Evolutionary conservation across 2,797 vertebrate species (phyloP), one percentile per base, ranked within the genome.

Genomic region (Lagocephalus sceleratus): DNA sequence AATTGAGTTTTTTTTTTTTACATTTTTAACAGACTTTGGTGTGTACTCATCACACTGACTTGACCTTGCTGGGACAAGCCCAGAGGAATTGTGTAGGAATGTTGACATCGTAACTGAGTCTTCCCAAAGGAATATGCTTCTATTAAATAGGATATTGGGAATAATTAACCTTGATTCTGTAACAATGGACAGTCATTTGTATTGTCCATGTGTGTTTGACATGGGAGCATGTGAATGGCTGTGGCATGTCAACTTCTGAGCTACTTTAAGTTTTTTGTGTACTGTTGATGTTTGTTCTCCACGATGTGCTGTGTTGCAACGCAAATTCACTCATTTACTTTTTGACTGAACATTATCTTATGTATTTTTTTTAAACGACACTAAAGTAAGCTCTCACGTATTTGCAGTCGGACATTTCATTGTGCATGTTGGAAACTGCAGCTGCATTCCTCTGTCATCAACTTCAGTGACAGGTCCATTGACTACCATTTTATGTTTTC

Each of bases 351-450:
- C 32, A 35, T 35, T 35, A 35, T 12, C 32, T 35, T 14, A 35
- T 12, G 32, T 47, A 2, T 20, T 10, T 3, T 9, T 14, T 19
- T 3, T 20, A 21, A 20, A n/a, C 19, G 32, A 21, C 10, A 42
- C 20, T 7, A 2, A 19, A 10, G 42, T 20, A 2, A 47, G 42
- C 42, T 43, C 6, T n/a, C 40, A 19, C 17, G 40, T 3, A 2
- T 19, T 19, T 42, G 40, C 17, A 4, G 17, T 44, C 12, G 17
- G 42, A 45, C 72, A 51, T 60, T 59, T 35, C 67, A 49, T 73
- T 66, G 50, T 78, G 61, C 75, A 63, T 79, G 76, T 82, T 64
- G 4, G 68, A 82, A 83, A 50, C 77, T 81, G 75, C 63, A 73
- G 71, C 73, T 69, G 63, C 74, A 81, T 86, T 84, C 79, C 78